A percentile compares a stretch with the other conserved stretches of the same genome.
Conservation (phyloP, 2,797 vertebrate species). For the Poeciliopsis paucimaculata region DNA sequence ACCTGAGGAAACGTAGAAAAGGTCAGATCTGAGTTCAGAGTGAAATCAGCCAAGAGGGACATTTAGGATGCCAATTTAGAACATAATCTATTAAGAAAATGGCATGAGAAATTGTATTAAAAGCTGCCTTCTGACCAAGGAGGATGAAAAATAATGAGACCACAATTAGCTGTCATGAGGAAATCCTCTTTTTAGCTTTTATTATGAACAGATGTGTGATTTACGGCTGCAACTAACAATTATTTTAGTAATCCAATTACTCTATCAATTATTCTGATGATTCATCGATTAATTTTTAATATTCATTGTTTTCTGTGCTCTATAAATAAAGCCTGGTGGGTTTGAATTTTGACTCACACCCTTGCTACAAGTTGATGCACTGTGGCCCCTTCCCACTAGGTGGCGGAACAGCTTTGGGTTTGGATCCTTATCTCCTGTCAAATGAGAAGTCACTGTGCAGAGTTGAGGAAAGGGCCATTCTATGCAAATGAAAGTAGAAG, state of each 20-base stretch:
- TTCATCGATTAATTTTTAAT: neutral
- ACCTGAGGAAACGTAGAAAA: neutral
- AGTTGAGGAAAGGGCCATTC: slow-evolving; percentile 40
- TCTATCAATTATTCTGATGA: too few species aligned
- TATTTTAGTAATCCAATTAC: too few species aligned
- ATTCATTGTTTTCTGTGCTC: neutral
- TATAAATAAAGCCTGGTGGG: neutral
- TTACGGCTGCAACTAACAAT: too few species aligned
- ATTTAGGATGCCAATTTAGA: too few species aligned
- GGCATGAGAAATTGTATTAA: neutral
- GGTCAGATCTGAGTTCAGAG: neutral
- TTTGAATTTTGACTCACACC: neutral
- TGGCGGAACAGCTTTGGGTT: slow-evolving; percentile 54
- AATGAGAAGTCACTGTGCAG: neutral
- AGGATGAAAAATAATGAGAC: neutral
- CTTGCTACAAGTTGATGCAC: slow-evolving; percentile 22
- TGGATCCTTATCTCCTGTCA: slow-evolving; percentile 3
- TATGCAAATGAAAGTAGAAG: slow-evolving; percentile 58
- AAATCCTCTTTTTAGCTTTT: neutral
- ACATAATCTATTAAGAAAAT: too few species aligned
- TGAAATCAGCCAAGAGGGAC: too few species aligned
- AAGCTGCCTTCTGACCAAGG: neutral
- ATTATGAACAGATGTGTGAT: neutral
- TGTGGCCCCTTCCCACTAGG: slow-evolving; percentile 59
- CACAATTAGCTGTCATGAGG: neutral